These are phyloP conservation scores for Drosophila simulans DNA, from an alignment of 1,140 invertebrate species.

Conservation along the genomic window DNA sequence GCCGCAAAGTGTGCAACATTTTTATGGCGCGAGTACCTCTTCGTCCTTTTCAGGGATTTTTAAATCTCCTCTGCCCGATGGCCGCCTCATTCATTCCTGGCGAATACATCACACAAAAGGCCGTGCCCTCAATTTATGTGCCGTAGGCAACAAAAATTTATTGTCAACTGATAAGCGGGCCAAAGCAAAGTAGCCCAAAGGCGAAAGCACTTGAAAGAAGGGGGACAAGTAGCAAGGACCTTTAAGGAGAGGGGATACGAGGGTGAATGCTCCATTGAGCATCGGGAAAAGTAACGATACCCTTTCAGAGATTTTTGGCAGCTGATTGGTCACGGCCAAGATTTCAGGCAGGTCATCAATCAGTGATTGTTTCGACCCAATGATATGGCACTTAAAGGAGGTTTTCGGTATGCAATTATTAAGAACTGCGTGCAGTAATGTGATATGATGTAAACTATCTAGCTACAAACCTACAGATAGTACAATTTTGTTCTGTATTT, in stretches of 20 bases:
- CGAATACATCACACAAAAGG: conserved; percentile 73
- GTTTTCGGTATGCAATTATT: conserved; percentile 4
- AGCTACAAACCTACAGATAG: too few relatives aligned
- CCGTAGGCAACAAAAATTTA: conserved; percentile 81
- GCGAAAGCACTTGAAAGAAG: conserved; percentile 60
- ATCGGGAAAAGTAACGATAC: conserved; percentile 19
- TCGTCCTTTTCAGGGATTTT: neutral
- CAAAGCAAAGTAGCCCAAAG: conserved; percentile 63
- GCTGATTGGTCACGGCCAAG: conserved; percentile 31
- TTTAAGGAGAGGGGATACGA: neutral
- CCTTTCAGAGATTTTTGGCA: conserved; percentile 38
- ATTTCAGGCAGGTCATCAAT: conserved; percentile 21
- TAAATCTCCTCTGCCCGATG: neutral
- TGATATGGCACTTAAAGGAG: conserved; percentile 3
- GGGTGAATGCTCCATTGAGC: conserved; percentile 1
- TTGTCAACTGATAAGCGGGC: conserved; percentile 81
- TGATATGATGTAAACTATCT: neutral
- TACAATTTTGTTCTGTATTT: too few relatives aligned
- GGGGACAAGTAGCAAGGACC: conserved; percentile 13
- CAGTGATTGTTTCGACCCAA: conserved; percentile 22
- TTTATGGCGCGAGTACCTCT: conserved; percentile 46
- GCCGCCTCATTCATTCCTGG: conserved; percentile 38
- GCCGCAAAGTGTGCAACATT: conserved; percentile 72
- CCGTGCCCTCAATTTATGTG: conserved; percentile 75
- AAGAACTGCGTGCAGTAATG: neutral